Conservation (phyloP, 2,888 invertebrate species). For the Pteria penguin region DNA sequence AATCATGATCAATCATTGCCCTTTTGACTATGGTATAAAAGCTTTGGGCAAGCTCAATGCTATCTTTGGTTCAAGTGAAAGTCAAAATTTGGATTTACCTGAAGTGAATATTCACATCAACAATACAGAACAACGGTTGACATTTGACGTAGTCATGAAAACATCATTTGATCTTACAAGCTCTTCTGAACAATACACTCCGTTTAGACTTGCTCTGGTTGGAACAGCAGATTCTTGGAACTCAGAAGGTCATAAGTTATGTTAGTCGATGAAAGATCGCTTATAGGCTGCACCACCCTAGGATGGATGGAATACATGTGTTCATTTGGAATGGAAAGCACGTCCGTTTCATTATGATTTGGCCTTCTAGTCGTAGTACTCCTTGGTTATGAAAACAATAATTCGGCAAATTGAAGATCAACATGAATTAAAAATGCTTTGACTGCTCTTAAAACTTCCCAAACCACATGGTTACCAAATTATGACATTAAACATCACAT, state of each 20-base stretch:
- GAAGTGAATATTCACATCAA: not conserved
- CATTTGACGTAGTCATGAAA: slow-evolving; percentile 34
- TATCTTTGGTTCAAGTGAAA: not conserved
- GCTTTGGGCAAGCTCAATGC: slow-evolving; percentile 23
- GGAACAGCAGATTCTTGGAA: slow-evolving; percentile 45
- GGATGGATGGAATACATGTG: not conserved
- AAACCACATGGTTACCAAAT: too few species aligned
- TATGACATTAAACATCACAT: too few species aligned
- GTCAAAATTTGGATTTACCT: slow-evolving; percentile 20
- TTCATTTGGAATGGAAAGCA: too few species aligned
- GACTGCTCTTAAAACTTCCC: too few species aligned
- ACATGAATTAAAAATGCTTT: too few species aligned
- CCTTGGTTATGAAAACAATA: too few species aligned
- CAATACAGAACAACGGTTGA: slow-evolving; percentile 21
- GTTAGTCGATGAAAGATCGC: not conserved
- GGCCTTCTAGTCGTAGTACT: too few species aligned
- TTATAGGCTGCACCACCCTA: not conserved
- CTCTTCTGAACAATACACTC: not conserved
- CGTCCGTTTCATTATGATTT: too few species aligned
- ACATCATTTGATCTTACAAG: slow-evolving; percentile 14
- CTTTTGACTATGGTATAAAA: slow-evolving; percentile 26
- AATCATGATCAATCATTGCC: slow-evolving; percentile 45
- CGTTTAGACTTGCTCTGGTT: slow-evolving; percentile 31
- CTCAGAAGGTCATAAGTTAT: too few species aligned
- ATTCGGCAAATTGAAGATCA: too few species aligned